Conservation (phyloP, 2,113 vertebrate species). For the Corythornis cristatus region DNA sequence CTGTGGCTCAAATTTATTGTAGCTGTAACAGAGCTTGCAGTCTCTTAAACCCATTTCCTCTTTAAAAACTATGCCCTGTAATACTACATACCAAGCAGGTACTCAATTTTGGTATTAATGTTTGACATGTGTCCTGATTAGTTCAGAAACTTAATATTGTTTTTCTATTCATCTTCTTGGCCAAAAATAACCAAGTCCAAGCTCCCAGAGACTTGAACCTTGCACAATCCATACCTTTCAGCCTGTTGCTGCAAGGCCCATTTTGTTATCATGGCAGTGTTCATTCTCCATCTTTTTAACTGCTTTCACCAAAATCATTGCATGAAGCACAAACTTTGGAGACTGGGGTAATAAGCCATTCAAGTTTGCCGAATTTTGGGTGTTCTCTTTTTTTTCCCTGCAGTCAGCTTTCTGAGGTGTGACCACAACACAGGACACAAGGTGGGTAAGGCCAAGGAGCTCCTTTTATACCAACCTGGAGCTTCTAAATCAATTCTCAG, state of each 20-base stretch:
- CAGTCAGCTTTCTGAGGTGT: not conserved
- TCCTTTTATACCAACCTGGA: not conserved
- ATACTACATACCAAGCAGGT: not conserved
- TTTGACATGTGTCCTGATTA: not conserved
- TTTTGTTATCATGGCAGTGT: not conserved
- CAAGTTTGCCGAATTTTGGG: not conserved
- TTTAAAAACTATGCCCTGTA: not conserved
- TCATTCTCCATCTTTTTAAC: not conserved
- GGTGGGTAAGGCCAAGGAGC: too few species aligned
- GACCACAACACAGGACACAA: rapidly evolving
- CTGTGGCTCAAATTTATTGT: not conserved
- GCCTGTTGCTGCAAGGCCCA: not conserved
- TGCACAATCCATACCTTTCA: rapidly evolving
- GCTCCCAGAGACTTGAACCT: not conserved
- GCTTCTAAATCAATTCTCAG: not conserved
- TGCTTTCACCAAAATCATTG: not conserved
- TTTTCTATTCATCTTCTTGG: not conserved
- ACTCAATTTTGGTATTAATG: rapidly evolving
- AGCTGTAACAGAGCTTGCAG: not conserved
- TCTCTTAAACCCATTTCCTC: not conserved
- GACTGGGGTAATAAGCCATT: too few species aligned
- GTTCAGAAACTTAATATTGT: not conserved
- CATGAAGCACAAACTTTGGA: not conserved
- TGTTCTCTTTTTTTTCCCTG: not conserved
- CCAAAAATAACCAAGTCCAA: not conserved